Evolutionary conservation across 1,140 invertebrate genomes (phyloP), one percentile per base, ranked within the genome.

Genomic region (Marisa cornuarietis): DNA sequence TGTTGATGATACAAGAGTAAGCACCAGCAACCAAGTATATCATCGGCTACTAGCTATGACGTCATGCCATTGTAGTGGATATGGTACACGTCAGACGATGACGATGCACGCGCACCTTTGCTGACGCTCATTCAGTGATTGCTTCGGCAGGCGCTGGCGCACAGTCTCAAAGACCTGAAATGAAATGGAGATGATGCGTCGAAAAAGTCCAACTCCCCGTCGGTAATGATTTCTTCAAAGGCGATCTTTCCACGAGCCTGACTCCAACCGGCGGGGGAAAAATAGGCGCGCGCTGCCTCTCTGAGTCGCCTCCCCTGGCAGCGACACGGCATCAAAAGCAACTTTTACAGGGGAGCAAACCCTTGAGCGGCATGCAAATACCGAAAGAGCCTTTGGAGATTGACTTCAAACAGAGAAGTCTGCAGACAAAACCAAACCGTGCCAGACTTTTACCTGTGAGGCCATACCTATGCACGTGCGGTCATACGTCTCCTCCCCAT

Each of bases 141-240:
- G 24, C 72, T 61, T 74, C 72, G 52, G 54, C 72, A 61, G 72
- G 31, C 72, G 52, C 72, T 13, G 54, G 54, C 11, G 11, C 11
- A 8, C 54, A 0, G 11, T 58, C 54, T 58, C 16, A 58, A 58
- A 58, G 11, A 49, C 26, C 54, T 18, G 6, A 26, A 61, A 61
- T 61, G 74, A 63, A 76, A 65, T 76, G 31, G 49, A 76, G 74
- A 76, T 76, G 62, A 76, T 61, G n/a, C 63, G 62, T n/a, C 63
- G 74, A 49, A 13, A 61, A 63, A 51, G 62, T n/a, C 26, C 62
- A 66, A 61, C 62, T 20, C 62, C 31, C 62, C 61, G 74, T 76
- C 74, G 49, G 74, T 66, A 66, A 76, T 65, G 74, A 76, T 13
- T 66, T 65, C 74, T 76, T 76, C 74, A 76, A 76, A 76, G 74